Percentiles rank a stretch among this genome's conserved stretches.
phyloP scores from a whole-genome alignment of 2,888 invertebrate species.

The Operophtera brumata region DNA sequence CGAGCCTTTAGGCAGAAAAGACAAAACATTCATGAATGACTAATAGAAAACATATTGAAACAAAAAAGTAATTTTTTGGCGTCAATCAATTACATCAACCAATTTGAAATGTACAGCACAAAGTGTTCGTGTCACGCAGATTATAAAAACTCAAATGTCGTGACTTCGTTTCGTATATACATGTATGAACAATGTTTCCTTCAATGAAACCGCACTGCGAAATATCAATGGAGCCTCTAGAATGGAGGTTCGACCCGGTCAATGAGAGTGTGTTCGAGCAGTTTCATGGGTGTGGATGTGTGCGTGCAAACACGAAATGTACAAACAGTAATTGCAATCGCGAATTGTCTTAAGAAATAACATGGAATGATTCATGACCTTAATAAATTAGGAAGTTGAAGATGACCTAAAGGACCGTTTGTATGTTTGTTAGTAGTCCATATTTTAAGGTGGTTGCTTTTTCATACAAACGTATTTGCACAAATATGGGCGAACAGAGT shows the following conservation, averaged over 20 bases:
- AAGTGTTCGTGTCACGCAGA: slow-evolving; percentile 13
- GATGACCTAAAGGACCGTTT: slow-evolving; percentile 11
- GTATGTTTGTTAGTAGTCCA: not conserved
- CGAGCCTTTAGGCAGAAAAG: too few relatives aligned
- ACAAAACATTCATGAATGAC: too few relatives aligned
- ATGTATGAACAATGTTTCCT: slow-evolving; percentile 45
- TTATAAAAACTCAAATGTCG: slow-evolving; percentile 25
- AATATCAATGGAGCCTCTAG: slow-evolving; percentile 76
- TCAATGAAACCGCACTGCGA: slow-evolving; percentile 72
- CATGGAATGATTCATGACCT: slow-evolving; percentile 26
- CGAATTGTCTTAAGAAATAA: slow-evolving; percentile 13
- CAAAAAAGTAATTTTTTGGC: too few relatives aligned
- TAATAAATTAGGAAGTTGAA: slow-evolving; percentile 26
- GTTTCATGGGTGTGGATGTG: slow-evolving; percentile 38
- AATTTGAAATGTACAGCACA: too few relatives aligned
- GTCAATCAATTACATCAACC: too few relatives aligned
- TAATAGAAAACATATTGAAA: too few relatives aligned
- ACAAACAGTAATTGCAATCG: slow-evolving; percentile 34
- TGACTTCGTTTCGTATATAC: slow-evolving; percentile 19
- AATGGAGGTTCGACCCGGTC: slow-evolving; percentile 71
- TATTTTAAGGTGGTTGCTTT: too few relatives aligned
- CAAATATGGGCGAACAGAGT: too few relatives aligned
- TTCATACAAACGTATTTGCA: too few relatives aligned
- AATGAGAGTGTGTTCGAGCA: slow-evolving; percentile 55
- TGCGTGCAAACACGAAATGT: slow-evolving; percentile 34